These are phyloP conservation scores for Rhagoletis pomonella DNA, from an alignment of 1,140 invertebrate species.

Conservation along the genomic window DNA sequence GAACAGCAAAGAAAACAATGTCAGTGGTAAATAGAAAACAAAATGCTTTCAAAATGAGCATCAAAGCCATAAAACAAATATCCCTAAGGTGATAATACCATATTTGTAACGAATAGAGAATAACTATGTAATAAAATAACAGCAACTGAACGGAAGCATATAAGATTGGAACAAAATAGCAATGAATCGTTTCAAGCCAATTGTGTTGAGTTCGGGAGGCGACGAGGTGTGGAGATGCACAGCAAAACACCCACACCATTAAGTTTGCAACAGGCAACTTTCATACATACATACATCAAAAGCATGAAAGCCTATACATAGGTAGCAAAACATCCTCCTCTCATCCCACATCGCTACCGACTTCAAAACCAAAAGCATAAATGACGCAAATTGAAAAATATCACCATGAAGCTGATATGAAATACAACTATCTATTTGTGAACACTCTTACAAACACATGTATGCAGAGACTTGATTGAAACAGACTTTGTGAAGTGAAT, in stretches of 20 bases:
- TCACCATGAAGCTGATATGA: not conserved
- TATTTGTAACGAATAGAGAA: not conserved
- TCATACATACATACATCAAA: not conserved
- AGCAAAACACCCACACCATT: too few relatives aligned
- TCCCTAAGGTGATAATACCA: conserved; percentile 50
- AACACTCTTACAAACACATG: too few relatives aligned
- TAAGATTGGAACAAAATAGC: not conserved
- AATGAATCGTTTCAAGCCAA: not conserved
- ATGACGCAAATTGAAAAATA: conserved; percentile 15
- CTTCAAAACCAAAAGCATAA: not conserved
- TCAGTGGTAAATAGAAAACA: not conserved
- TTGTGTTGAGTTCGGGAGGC: not conserved
- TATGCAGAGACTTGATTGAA: too few relatives aligned
- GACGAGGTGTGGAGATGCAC: too few relatives aligned
- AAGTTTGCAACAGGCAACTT: not conserved
- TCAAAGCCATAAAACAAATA: conserved; percentile 46
- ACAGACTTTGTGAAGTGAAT: not conserved
- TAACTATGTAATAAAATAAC: not conserved
- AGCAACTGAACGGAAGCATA: conserved; percentile 3
- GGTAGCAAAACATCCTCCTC: not conserved
- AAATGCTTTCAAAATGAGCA: conserved; percentile 35
- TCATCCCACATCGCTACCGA: not conserved
- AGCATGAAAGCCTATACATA: not conserved
- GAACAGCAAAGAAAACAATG: conserved; percentile 5
- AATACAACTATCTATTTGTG: not conserved